phyloP scores from a whole-genome alignment of 2,797 vertebrate species.

The Gambusia yucatana region DNA sequence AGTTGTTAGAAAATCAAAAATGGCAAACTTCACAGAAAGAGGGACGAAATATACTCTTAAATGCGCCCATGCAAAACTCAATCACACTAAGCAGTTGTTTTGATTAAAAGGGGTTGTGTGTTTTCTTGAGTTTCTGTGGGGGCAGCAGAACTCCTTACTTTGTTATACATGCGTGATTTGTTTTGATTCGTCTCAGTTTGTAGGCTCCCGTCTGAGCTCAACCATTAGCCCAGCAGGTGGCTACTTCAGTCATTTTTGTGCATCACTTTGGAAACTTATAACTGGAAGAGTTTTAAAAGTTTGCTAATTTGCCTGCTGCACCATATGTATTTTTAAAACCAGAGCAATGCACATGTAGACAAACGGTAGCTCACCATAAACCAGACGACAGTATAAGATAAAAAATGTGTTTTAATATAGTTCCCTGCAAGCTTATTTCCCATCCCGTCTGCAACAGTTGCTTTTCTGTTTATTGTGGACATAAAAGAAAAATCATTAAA shows the following conservation, averaged over 20 bases:
- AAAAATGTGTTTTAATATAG: background rate
- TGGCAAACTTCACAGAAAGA: slow-evolving; percentile 18
- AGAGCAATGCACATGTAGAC: background rate
- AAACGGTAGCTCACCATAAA: background rate
- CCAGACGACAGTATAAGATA: background rate
- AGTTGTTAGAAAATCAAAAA: background rate
- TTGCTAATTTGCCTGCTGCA: background rate
- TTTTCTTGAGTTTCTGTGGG: background rate
- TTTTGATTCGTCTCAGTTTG: slow-evolving; percentile 27
- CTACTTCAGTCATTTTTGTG: slow-evolving; percentile 47
- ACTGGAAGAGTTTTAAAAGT: slow-evolving; percentile 10
- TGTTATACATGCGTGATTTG: background rate
- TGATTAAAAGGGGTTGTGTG: background rate
- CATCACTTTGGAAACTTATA: slow-evolving; percentile 25
- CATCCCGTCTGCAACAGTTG: background rate
- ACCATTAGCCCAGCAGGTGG: slow-evolving; percentile 40
- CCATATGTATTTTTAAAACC: background rate
- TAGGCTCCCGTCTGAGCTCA: slow-evolving; percentile 37
- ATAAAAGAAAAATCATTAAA: slow-evolving; percentile 15
- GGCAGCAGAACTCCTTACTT: background rate
- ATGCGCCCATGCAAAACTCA: slow-evolving; percentile 1
- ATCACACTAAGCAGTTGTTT: background rate
- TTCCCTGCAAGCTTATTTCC: background rate
- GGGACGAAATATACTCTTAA: background rate
- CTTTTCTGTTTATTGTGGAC: slow-evolving; percentile 1